These are phyloP conservation scores for Centropus unirufus DNA, from an alignment of 2,113 vertebrate species.

Conservation along the genomic window DNA sequence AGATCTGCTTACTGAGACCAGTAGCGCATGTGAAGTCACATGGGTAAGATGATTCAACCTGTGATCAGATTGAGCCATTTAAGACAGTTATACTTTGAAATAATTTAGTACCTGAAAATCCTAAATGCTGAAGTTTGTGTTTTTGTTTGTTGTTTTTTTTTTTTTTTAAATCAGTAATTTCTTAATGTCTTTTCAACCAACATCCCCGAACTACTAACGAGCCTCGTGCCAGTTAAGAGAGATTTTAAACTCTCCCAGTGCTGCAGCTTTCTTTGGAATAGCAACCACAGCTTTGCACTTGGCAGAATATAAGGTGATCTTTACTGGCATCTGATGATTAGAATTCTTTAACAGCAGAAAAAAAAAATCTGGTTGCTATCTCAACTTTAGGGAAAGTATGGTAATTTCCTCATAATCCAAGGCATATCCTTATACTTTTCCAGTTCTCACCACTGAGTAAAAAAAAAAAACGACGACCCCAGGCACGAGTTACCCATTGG, in stretches of 20 bases:
- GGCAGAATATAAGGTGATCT: neutral
- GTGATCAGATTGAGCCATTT: neutral
- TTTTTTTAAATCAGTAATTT: neutral
- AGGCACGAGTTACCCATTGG: neutral
- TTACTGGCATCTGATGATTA: neutral
- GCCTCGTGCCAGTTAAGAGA: neutral
- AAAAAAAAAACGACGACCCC: neutral
- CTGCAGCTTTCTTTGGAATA: neutral
- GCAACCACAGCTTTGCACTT: neutral
- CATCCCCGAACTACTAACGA: neutral
- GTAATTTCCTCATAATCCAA: neutral
- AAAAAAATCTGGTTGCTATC: neutral
- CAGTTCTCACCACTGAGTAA: neutral
- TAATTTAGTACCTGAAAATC: neutral
- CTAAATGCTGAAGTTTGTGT: neutral
- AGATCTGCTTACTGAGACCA: neutral
- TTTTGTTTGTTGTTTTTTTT: neutral
- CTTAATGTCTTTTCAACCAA: neutral
- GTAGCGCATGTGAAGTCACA: fast-evolving
- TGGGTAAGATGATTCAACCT: neutral
- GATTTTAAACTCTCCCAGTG: neutral
- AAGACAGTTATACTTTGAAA: neutral
- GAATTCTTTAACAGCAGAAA: neutral
- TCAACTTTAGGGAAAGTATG: neutral
- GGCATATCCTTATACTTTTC: neutral